Evolutionary conservation across 2,888 invertebrate genomes (phyloP).

Genomic region (Megaustenia siamemsis): DNA sequence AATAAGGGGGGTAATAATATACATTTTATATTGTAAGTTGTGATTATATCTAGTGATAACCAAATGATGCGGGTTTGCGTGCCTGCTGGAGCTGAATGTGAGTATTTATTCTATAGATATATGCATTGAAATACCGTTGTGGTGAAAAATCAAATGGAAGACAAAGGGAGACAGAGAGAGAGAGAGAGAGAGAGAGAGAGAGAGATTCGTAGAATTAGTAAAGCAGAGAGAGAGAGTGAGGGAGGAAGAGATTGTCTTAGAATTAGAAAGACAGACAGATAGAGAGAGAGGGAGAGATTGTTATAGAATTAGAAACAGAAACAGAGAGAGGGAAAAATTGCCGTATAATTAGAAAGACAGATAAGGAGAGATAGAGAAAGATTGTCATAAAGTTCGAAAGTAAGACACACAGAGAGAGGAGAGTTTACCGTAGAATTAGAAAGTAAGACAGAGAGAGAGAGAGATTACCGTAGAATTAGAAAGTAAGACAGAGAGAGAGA

Average conservation of each 20-base stretch:
- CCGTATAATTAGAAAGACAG: too few relatives aligned
- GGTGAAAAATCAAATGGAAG: too few relatives aligned
- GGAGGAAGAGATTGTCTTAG: not conserved
- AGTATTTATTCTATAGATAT: too few relatives aligned
- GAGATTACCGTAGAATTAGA: too few relatives aligned
- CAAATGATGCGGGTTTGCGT: not conserved
- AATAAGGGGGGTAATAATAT: too few relatives aligned
- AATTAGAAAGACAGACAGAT: not conserved
- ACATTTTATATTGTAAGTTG: not conserved
- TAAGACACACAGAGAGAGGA: not conserved
- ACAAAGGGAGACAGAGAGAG: constrained; percentile 42
- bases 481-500: not conserved
- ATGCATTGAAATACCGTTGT: too few relatives aligned
- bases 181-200: constrained; percentile 40
- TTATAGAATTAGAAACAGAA: too few relatives aligned
- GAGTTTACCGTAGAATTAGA: not conserved
- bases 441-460: not conserved
- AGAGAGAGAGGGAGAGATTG: not conserved
- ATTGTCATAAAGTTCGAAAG: not conserved
- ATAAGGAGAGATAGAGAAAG: too few relatives aligned
- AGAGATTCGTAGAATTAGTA: not conserved
- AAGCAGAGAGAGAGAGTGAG: not conserved
- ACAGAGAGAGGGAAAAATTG: not conserved
- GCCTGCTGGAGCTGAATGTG: too few relatives aligned
- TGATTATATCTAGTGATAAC: not conserved